Evolutionary conservation across 2,113 vertebrate species (phyloP), one percentile per base, ranked within the genome.

Genomic region (Sinocyclocheilus anshuiensis): DNA sequence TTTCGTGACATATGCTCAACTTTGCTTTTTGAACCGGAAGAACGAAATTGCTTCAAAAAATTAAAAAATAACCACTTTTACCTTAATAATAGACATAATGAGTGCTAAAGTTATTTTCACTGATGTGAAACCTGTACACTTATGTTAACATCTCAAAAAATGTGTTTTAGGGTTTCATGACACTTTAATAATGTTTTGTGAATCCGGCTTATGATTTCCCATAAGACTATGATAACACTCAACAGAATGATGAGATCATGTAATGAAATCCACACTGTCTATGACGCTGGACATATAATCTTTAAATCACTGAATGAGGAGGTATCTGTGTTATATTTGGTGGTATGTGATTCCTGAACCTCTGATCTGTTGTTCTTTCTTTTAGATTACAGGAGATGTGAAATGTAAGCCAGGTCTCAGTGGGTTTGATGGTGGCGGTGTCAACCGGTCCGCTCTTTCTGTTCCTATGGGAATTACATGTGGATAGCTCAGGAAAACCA

Each of bases 341-440:
- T 53, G 76, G 13, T 24, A 18, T 53, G 42, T 77, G 75, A 77
- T 78, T 80, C 22, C 20, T 63, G 36, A 63, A 63, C 78, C 12
- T 63, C 22, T 80, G 57, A 80, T 80, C 57, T 80, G 22, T 24
- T n/a, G 26, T 33, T 39, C 29, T 59, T 59, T 57, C 18, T n/a
- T 57, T 59, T 16, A 80, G 33, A 61, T 59, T 42, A 15, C 11
- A 42, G 77, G 26, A 65, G n/a, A 81, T 45, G n/a, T 81, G 78
- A 65, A 81, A 65, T 81, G 78, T 45, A 81, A 65, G 61, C n/a
- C 36, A 63, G 6, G 22, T 36, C 55, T 42, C 77, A 4, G 18
- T 20, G 11, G 53, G 29, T 39, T n/a, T 75, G 20, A 48, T 42
- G 42, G 72, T 75, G 39, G 22, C 24, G 12, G 72, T 75, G 72